Evolutionary conservation across 1,140 invertebrate genomes (phyloP), one percentile per base, ranked within the genome.

Genomic region (Nasonia vitripennis): DNA sequence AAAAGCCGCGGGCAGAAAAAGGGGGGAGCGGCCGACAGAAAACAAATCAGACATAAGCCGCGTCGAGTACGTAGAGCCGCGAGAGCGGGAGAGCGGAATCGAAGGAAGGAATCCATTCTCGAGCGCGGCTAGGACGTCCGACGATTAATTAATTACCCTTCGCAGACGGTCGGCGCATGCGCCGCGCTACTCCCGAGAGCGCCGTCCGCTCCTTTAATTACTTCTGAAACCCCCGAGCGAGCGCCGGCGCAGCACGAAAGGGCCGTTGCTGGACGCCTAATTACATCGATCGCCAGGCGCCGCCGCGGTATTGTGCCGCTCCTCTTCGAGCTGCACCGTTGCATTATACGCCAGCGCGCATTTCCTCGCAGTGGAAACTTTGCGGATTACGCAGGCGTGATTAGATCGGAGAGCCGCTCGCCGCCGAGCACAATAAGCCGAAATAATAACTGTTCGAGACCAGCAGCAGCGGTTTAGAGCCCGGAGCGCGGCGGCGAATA

Each of bases 81-180:
- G 37, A 55, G 20, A 70, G 31, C 74, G 82, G 20, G 48, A 45
- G 31, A 77, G 48, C 20, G 31, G 48, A 74, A 80, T 79, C 78
- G 70, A 81, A 81, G 78, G 78, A 85, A 80, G 78, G 48, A 84
- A 84, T 84, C 67, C 82, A 84, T 84, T 84, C 82, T 84, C 67
- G 74, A 75, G 55, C 67, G 48, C 70, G 20, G 70, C 79, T 68
- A 73, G 83, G 83, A 78, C 75, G 74, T 88, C 48, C 85, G 83
- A 87, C 85, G 88, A 90, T 90, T 89, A 90, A 90, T 90, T 90
- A 89, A 87, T 87, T 87, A 86, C 71, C 87, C 74, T 81, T 74
- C 78, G 73, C 70, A 51, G 41, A 79, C 62, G 55, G 9, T 2
- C 20, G 20, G 41, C 67, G 45, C 68, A 79, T n/a, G 45, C 20